Conservation (phyloP, 2,888 invertebrate species). For the Lasius platythorax region DNA sequence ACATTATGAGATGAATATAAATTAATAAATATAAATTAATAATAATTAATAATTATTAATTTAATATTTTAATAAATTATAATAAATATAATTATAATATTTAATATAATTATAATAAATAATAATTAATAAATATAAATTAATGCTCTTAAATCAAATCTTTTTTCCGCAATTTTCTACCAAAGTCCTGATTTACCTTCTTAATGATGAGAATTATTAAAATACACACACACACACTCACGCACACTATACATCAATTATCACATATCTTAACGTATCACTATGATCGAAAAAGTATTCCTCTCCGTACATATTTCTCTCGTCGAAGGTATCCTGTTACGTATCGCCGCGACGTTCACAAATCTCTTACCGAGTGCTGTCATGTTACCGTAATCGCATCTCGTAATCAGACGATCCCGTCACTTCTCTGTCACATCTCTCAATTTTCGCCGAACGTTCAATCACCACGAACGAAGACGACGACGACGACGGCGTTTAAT, state of each 20-base stretch:
- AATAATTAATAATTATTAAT: too few relatives aligned
- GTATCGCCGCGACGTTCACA: not conserved
- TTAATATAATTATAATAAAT: too few relatives aligned
- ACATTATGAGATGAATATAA: not conserved
- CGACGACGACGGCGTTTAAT: not conserved
- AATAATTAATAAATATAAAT: not conserved
- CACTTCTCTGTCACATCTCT: conserved; percentile 17
- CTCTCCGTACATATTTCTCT: not conserved
- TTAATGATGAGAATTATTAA: not conserved
- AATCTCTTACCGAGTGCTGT: conserved; percentile 18
- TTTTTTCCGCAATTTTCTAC: not conserved
- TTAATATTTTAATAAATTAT: too few relatives aligned
- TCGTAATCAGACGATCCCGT: conserved; percentile 34
- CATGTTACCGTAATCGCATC: conserved; percentile 22
- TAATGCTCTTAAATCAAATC: not conserved
- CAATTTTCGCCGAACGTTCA: not conserved
- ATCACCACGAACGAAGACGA: not conserved
- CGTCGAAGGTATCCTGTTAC: not conserved
- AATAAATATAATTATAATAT: too few relatives aligned
- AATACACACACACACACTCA: not conserved
- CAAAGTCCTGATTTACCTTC: not conserved
- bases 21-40: not conserved
- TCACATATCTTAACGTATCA: not conserved
- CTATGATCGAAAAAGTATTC: not conserved
- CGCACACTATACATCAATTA: not conserved